phyloP scores from a whole-genome alignment of 2,797 vertebrate species.

The Sebastes oblongus region DNA sequence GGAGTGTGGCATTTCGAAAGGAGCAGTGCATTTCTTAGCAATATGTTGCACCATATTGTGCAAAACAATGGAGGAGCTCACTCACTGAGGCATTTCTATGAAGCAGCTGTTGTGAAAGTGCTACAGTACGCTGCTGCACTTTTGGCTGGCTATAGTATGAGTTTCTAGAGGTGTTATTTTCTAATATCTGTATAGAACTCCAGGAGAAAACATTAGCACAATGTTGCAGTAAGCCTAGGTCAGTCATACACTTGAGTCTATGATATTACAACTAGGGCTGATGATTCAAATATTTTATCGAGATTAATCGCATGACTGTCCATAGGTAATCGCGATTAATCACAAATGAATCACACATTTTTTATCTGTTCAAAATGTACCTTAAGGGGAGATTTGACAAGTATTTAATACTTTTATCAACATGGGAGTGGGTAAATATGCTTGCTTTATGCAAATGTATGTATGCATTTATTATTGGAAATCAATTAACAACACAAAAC shows the following conservation, averaged over 20 bases:
- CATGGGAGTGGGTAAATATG: too few relatives aligned
- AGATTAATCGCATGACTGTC: too few relatives aligned
- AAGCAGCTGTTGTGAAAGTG: slow-evolving; percentile 34
- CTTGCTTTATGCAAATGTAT: too few relatives aligned
- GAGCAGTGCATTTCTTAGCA: slow-evolving; percentile 21
- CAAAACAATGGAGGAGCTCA: slow-evolving; percentile 37
- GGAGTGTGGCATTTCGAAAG: slow-evolving; percentile 23
- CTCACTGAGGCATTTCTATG: slow-evolving; percentile 11
- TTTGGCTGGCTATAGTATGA: neutral
- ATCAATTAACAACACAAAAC: too few relatives aligned
- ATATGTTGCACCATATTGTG: slow-evolving; percentile 44
- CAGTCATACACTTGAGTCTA: slow-evolving; percentile 3
- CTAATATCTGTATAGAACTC: slow-evolving; percentile 12
- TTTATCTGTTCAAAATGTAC: too few relatives aligned
- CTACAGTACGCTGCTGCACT: neutral
- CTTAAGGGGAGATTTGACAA: too few relatives aligned
- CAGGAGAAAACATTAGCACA: slow-evolving; percentile 2
- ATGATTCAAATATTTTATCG: too few relatives aligned
- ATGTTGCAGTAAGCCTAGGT: neutral
- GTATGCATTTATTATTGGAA: too few relatives aligned
- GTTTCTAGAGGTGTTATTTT: neutral
- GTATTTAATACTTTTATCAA: too few relatives aligned
- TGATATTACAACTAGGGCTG: neutral
- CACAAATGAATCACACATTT: too few relatives aligned
- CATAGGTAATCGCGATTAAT: too few relatives aligned